A percentile compares a stretch with the other conserved stretches of the same genome.
Evolutionary conservation across 2,113 vertebrate species (phyloP).

Genomic region (Alosa alosa): DNA sequence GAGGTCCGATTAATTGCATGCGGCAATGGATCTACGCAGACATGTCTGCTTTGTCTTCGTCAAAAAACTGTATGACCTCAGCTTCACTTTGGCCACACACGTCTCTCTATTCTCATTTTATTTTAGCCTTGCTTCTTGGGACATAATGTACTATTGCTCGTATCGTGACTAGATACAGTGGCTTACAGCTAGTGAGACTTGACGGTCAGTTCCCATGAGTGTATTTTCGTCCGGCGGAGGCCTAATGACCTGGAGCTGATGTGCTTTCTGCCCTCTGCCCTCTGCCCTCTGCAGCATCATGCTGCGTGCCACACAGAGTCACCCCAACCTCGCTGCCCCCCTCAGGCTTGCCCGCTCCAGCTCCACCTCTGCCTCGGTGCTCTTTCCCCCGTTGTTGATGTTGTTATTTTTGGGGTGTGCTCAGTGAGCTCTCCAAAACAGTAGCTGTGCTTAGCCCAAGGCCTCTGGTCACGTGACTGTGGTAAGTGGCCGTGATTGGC

Average conservation of each 20-base stretch:
- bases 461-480: conserved; percentile 29
- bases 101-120: no score
- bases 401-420: neutral
- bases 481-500: conserved; percentile 12
- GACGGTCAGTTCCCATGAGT: neutral
- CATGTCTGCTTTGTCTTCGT: neutral
- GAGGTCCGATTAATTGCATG: neutral
- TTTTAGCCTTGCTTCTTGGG: neutral
- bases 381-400: neutral
- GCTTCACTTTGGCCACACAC: no score
- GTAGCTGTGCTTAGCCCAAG: neutral
- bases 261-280: neutral
- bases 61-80: no score
- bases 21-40: neutral
- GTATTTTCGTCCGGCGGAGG: neutral
- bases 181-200: neutral
- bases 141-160: neutral
- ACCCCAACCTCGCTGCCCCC: neutral
- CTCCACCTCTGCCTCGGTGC: neutral
- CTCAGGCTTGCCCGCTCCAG: no score
- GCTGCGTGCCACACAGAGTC: neutral
- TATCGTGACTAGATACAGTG: neutral
- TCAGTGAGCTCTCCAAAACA: neutral
- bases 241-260: neutral
- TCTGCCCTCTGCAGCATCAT: neutral